Percentiles rank a stretch among this genome's conserved stretches.
Evolutionary conservation across 1,140 invertebrate species (phyloP).

Genomic region (Eciton burchellii): DNA sequence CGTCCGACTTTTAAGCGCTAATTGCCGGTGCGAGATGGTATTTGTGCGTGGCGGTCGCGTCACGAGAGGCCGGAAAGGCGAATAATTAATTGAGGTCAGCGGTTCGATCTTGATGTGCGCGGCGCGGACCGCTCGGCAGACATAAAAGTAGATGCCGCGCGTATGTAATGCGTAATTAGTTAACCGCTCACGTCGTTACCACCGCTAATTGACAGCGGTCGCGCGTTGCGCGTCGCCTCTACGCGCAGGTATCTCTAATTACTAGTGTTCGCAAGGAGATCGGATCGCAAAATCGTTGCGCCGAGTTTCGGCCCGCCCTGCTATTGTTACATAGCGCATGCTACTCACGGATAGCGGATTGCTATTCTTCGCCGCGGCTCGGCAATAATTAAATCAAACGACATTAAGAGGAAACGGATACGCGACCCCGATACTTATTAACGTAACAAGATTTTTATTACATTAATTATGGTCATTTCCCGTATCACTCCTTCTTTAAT

Average conservation of each 20-base stretch:
- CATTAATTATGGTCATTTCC: conserved; percentile 14
- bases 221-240: conserved; percentile 42
- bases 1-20: conserved; percentile 17
- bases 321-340: conserved; percentile 36
- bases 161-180: conserved; percentile 43
- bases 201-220: conserved; percentile 46
- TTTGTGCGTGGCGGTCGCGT: conserved; percentile 19
- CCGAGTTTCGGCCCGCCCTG: not conserved
- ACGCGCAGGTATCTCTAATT: conserved; percentile 49
- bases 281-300: conserved; percentile 18
- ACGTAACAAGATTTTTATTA: conserved; percentile 37
- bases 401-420: conserved; percentile 24
- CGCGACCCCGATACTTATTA: conserved; percentile 11
- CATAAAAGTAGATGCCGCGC: conserved; percentile 27
- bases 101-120: conserved; percentile 22
- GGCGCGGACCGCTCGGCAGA: not conserved
- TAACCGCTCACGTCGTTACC: conserved; percentile 53
- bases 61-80: conserved; percentile 32
- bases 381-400: conserved; percentile 43
- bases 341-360: conserved; percentile 37
- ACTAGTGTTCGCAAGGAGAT: conserved; percentile 39
- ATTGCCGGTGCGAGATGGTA: not conserved
- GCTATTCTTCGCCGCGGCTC: conserved; percentile 25
- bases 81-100: conserved; percentile 41
- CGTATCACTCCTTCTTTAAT: not conserved